These are phyloP conservation scores for Toxostoma redivivum DNA, from an alignment of 2,113 vertebrate genomes.

Conservation along the genomic window DNA sequence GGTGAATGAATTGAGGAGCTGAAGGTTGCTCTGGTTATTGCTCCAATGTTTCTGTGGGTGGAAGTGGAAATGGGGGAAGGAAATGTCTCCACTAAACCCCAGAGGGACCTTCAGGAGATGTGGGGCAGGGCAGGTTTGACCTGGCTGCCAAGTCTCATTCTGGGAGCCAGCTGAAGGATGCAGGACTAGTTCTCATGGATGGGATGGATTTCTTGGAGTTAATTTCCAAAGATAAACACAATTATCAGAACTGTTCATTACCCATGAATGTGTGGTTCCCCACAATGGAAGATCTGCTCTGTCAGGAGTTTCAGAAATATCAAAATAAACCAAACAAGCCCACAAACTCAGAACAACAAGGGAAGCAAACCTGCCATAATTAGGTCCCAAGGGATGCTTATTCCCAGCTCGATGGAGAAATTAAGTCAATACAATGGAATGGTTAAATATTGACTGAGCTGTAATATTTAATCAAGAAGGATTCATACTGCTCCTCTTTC, in stretches of 20 bases:
- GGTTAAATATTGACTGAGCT: slow-evolving; percentile 51
- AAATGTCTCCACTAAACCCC: neutral
- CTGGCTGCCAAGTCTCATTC: neutral
- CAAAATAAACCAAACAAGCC: neutral
- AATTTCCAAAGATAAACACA: neutral
- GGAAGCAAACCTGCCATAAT: slow-evolving; percentile 14
- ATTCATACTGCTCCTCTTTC: slow-evolving; percentile 38
- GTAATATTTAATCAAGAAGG: slow-evolving; percentile 54
- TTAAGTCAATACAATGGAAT: slow-evolving; percentile 40
- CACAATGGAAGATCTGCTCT: neutral
- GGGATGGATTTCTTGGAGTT: neutral
- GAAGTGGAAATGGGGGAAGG: neutral
- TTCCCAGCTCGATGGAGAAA: neutral
- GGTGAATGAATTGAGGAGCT: neutral
- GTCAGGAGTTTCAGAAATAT: neutral
- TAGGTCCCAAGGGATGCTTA: neutral
- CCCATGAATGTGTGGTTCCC: neutral
- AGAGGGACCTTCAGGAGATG: neutral
- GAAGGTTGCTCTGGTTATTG: neutral
- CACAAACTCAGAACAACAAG: neutral
- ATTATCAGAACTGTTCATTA: neutral
- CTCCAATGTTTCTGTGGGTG: neutral
- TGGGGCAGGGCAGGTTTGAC: neutral
- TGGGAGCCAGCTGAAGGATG: neutral
- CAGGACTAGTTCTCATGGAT: neutral